Conservation (phyloP, 2,113 vertebrate genomes). For the Hirundichthys speculiger region DNA sequence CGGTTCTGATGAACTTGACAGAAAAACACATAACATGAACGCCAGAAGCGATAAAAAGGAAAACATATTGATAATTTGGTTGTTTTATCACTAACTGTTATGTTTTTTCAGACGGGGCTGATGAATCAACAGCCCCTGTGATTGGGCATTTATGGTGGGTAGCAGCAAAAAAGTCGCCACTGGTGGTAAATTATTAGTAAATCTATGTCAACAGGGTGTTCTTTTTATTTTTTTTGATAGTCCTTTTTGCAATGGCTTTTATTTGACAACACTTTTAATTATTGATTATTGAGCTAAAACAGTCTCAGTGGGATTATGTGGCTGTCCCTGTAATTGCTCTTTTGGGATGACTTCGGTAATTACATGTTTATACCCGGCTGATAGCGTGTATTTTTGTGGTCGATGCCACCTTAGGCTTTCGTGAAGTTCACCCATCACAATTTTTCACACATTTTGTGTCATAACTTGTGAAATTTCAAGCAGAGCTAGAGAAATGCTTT, state of each 20-base stretch:
- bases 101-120: conserved; percentile 48
- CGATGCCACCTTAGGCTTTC: conserved; percentile 32
- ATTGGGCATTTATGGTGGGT: conserved; percentile 60
- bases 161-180: conserved; percentile 40
- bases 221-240: conserved; percentile 16
- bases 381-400: conserved; percentile 42
- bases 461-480: conserved; percentile 11
- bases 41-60: neutral
- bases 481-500: neutral
- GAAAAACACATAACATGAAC: neutral
- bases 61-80: conserved; percentile 15
- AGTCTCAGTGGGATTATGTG: conserved; percentile 8
- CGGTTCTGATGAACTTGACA: neutral
- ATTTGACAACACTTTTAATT: conserved; percentile 43
- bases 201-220: conserved; percentile 40
- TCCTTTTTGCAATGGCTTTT: conserved; percentile 35
- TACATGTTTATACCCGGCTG: conserved; percentile 51
- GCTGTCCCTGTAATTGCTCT: conserved; percentile 49
- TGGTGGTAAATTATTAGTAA: conserved; percentile 70
- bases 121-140: conserved; percentile 27
- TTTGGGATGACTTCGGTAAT: conserved; percentile 61
- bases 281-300: conserved; percentile 48
- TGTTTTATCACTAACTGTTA: neutral
- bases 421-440: conserved; percentile 34
- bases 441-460: conserved; percentile 26